These are phyloP conservation scores for Amphilophus citrinellus DNA, from an alignment of 2,113 vertebrate species.

Conservation along the genomic window DNA sequence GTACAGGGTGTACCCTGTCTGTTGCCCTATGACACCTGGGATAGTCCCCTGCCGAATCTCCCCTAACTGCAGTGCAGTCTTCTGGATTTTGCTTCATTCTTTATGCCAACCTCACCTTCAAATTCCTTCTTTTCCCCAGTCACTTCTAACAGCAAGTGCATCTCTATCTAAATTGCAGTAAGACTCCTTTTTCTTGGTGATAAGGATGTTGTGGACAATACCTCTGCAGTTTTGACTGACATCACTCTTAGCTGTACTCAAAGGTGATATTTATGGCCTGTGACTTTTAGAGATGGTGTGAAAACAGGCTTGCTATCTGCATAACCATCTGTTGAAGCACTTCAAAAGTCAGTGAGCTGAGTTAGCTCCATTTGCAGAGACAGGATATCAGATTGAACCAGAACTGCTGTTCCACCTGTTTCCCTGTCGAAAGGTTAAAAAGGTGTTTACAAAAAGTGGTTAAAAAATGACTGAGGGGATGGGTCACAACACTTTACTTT, in stretches of 20 bases:
- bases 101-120: neutral
- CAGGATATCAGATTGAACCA: neutral
- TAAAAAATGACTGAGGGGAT: conserved; percentile 3
- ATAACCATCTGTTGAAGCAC: conserved; percentile 3
- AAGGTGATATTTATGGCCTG: neutral
- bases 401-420: neutral
- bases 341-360: conserved; percentile 7
- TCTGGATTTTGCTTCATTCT: neutral
- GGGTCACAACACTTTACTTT: neutral
- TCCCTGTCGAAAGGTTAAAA: neutral
- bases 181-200: neutral
- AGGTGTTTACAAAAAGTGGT: neutral
- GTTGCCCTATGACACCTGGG: too few species aligned
- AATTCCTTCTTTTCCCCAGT: neutral
- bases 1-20: too few species aligned
- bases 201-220: neutral
- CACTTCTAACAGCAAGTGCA: neutral
- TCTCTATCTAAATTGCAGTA: neutral
- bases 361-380: neutral
- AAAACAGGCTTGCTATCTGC: neutral
- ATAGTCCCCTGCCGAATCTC: too few species aligned
- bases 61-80: neutral
- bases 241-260: neutral
- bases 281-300: neutral
- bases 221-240: neutral